Base-by-base conservation (phyloP, 2,113 vertebrate species). In the Caloenas nicobarica region DNA sequence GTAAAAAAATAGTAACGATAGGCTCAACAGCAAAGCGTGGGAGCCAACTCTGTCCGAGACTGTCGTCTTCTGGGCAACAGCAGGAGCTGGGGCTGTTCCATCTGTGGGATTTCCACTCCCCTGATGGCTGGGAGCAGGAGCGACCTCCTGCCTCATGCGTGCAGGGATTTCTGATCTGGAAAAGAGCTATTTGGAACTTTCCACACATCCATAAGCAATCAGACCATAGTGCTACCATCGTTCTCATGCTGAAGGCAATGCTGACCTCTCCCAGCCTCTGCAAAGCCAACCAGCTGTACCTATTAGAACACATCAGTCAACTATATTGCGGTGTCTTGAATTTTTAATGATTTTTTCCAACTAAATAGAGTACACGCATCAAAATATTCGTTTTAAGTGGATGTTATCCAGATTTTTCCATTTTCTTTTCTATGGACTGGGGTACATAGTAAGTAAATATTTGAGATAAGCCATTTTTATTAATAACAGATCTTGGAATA, bases 251-350 rank as follows among this genome's bases (percentile, higher is more conserved):
- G 1, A 81, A 33, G 80, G 77, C 90, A 64, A 12, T 3, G 64
- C 88, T 92, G 95, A 96, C 96, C 96, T 93, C 90, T 97, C 95
- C 82, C 90, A 96, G 90, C 88, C 80, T 68, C 89, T 65, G 17
- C 53, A 48, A 80, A 88, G 56, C 58, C 28, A 4, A 26, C 23
- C 96, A 95, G 97, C 94, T 97, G 91, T 34, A 38, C 81, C 93
- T 53, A 31, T 95, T 71, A 80, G 91, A 96, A 96, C 90, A 66
- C 72, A 88, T 95, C 96, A 66, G 57, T 96, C 96, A 89, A 21
- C 21, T 76, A 3, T 25, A 89, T 74, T 81, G 89, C 93, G 64
- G 23, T 7, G 38, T 77, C 89, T 90, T 94, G 46, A 92, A 84
- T 85, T 82, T 92, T 81, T 95, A 95, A 97, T 86, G 26, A 73